Conservation (phyloP, 2,888 invertebrate species). For the Osmoderma eremita region DNA sequence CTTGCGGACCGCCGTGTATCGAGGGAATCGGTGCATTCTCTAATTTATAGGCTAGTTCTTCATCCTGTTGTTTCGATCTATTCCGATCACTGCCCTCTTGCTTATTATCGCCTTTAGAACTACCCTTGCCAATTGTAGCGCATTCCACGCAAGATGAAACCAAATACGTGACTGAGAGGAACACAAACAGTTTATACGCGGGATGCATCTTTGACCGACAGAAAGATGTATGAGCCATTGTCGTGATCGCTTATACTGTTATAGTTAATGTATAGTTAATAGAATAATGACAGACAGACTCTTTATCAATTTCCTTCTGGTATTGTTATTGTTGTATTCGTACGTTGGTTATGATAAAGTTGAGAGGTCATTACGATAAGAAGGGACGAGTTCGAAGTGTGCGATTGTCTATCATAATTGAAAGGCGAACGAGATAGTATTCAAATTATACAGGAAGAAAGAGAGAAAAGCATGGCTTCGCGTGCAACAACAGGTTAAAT, state of each 20-base stretch:
- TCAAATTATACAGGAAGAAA: neutral
- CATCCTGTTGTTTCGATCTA: conserved; percentile 17
- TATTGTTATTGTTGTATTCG: conserved; percentile 6
- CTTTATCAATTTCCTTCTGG: conserved; percentile 27
- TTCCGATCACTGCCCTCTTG: conserved; percentile 7
- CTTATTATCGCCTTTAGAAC: neutral
- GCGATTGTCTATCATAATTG: neutral
- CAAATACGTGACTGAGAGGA: neutral
- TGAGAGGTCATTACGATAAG: conserved; percentile 25
- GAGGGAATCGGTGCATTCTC: conserved; percentile 31
- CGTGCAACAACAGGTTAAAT: too few relatives aligned
- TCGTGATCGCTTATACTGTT: conserved; percentile 10
- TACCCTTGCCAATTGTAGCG: neutral
- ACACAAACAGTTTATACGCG: neutral
- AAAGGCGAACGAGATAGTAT: neutral
- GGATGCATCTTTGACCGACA: conserved; percentile 11
- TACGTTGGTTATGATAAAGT: conserved; percentile 1
- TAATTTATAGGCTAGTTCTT: conserved; percentile 28
- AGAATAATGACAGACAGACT: conserved; percentile 30
- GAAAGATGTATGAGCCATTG: neutral
- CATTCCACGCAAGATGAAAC: neutral
- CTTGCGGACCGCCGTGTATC: conserved; percentile 31
- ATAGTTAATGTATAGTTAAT: conserved; percentile 25
- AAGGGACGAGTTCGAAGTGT: neutral
- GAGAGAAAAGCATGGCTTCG: too few relatives aligned